Percentiles rank a stretch among this genome's conserved stretches.
Conservation (phyloP, 1,140 invertebrate species). For the Achatina immaculata region DNA sequence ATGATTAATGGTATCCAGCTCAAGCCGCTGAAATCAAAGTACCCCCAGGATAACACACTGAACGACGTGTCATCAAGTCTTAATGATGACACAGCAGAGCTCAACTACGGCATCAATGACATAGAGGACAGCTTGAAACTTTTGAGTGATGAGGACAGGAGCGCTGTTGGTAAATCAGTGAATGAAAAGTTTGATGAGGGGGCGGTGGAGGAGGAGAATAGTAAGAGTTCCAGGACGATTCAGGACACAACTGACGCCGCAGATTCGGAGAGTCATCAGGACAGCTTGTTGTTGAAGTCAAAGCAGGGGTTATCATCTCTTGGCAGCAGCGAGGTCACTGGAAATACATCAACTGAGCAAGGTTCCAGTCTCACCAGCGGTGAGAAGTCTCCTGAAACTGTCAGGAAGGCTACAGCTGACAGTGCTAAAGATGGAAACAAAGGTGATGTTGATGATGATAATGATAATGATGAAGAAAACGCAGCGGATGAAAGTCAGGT, state of each 20-base stretch:
- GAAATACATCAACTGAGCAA: neutral
- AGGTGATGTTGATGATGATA: neutral
- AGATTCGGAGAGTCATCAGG: neutral
- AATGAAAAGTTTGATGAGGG: neutral
- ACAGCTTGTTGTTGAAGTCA: neutral
- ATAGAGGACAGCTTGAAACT: slow-evolving; percentile 20
- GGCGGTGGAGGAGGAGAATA: neutral
- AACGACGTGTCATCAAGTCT: slow-evolving; percentile 14
- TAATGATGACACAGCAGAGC: neutral
- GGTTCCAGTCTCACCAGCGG: neutral
- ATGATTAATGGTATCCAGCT: slow-evolving; percentile 12
- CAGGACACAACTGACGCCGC: neutral
- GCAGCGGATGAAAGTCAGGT: slow-evolving; percentile 12
- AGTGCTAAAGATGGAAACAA: neutral
- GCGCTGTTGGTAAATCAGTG: neutral
- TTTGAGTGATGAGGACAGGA: neutral
- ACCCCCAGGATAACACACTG: neutral
- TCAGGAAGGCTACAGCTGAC: neutral
- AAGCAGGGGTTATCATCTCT: neutral
- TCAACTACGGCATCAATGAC: slow-evolving; percentile 9
- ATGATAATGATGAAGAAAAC: neutral
- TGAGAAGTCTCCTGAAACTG: neutral
- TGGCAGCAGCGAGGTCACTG: neutral
- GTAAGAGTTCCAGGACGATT: neutral
- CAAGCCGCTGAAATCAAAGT: neutral